Conservation (phyloP, 2,113 vertebrate genomes). For the Lontra canadensis region DNA sequence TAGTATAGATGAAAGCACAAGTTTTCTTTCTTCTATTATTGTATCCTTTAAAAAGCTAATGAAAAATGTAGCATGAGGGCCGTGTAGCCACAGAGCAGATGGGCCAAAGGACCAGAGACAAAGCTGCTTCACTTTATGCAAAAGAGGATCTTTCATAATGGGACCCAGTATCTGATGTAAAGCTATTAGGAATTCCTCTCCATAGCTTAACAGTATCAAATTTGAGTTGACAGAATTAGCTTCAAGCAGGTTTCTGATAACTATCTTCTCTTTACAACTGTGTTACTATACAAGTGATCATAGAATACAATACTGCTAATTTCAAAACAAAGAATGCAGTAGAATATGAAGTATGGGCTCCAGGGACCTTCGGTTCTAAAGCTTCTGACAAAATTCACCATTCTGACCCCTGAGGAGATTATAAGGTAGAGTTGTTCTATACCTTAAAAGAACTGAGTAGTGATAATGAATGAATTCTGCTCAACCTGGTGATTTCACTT, state of each 20-base stretch:
- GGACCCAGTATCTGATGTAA: background rate
- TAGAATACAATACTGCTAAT: background rate
- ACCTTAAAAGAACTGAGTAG: background rate
- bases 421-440: background rate
- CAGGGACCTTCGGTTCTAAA: background rate
- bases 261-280: background rate
- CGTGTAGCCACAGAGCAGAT: background rate
- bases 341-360: background rate
- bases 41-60: conserved; percentile 40
- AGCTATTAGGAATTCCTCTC: background rate
- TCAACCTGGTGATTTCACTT: background rate
- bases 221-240: background rate
- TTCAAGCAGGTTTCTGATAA: background rate
- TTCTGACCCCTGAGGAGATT: background rate
- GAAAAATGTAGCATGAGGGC: conserved; percentile 39
- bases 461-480: background rate
- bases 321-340: background rate
- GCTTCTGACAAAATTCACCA: background rate
- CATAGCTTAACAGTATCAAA: background rate
- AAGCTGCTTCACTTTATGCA: background rate
- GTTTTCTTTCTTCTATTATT: background rate
- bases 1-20: background rate
- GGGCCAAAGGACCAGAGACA: background rate
- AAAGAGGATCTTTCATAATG: background rate
- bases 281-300: background rate